Conservation (phyloP, 1,140 invertebrate species). For the Eurosta solidaginis region DNA sequence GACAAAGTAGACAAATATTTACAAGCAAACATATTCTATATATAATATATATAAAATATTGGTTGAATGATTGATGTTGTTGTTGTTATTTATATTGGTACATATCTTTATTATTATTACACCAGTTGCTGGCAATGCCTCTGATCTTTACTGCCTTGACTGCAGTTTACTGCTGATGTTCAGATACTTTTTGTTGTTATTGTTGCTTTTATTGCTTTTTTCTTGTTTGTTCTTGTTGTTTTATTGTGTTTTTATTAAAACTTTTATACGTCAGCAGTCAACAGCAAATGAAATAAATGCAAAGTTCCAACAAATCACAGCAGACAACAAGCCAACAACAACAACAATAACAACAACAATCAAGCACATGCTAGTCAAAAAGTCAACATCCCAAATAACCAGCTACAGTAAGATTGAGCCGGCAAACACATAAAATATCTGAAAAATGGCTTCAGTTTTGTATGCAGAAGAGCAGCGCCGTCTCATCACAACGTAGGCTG, state of each 20-base stretch:
- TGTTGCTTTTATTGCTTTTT: not conserved
- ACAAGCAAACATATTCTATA: too few species aligned
- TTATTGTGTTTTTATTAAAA: not conserved
- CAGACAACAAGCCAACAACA: too few species aligned
- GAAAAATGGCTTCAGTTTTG: not conserved
- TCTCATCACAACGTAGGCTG: not conserved
- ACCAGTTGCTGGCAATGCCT: not conserved
- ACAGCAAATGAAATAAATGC: slow-evolving; percentile 14
- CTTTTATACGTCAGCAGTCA: slow-evolving; percentile 14
- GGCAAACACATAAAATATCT: not conserved
- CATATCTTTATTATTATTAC: slow-evolving; percentile 11
- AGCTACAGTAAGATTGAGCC: too few species aligned
- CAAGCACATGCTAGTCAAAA: not conserved
- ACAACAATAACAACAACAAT: not conserved
- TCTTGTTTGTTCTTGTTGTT: too few species aligned
- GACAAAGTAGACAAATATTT: not conserved
- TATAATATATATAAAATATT: not conserved
- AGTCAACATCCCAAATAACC: not conserved
- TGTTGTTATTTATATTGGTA: not conserved
- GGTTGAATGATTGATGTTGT: not conserved
- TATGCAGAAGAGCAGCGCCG: not conserved
- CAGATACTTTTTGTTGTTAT: not conserved
- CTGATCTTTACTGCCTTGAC: slow-evolving; percentile 2
- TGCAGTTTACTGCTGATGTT: not conserved
- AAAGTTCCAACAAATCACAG: slow-evolving; percentile 21